Evolutionary conservation across 2,888 invertebrate genomes (phyloP), one percentile per base, ranked within the genome.

Genomic region (Melinaea menophilus): DNA sequence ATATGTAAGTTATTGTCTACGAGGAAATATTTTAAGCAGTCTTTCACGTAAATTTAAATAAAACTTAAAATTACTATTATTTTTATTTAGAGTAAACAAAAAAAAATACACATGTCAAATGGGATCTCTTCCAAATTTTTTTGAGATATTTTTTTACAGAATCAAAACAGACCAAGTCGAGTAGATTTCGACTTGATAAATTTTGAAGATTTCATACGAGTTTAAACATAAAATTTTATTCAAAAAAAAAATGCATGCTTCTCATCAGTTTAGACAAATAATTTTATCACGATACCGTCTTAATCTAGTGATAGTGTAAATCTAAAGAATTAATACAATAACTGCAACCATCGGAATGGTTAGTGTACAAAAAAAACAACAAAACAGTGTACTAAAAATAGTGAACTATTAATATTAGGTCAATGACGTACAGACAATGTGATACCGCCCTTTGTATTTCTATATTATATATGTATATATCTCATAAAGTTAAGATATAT

Each of bases 61-160:
- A 87, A 86, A 86, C 85, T 86, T 87, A 85, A 73, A 78, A 77
- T 81, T 78, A 82, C 80, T 78, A 82, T 81, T 84, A 86, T 77
- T 82, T 88, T 88, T 89, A 88, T 89, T 72, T 85, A 75, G 76
- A 77, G 71, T 79, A 79, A 87, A 84, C 81, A 84, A 80, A 31
- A 5, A 31, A 5, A 82, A 80, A 81, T 80, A 82, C 82, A 86
- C 72, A 79, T 75, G 79, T 82, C 82, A 78, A 76, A 74, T 76
- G 71, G 67, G 22, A 22, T 22, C 22, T 22, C 22, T 22, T 22
- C 22, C 22, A 22, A 22, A 22, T 22, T 22, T 22, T n/a, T 22
- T 22, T 22, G 22, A 22, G 22, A 22, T 22, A 22, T 22, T 22
- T 22, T 22, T n/a, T 51, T 31, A 51, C 51, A 51, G 22, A 51